Evolutionary conservation across 2,888 invertebrate genomes (phyloP), one percentile per base, ranked within the genome.

Genomic region (Meganola albula): DNA sequence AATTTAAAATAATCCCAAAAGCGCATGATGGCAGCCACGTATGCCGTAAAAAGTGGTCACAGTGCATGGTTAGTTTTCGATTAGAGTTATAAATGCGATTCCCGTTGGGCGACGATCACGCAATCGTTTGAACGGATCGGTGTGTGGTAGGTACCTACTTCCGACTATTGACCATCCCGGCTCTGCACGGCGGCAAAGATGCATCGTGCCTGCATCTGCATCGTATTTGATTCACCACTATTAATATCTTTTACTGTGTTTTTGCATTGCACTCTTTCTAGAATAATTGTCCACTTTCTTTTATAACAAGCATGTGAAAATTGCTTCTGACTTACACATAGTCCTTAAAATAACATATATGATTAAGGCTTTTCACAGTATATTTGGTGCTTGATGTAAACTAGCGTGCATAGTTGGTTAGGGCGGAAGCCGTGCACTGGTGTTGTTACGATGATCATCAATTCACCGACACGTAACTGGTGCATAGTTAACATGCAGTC

Each of bases 11-110:
- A 48, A 47, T 44, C 47, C 40, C 43, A 34, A 34, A 34, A 48
- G 28, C 41, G 36, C 32, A 31, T 41, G 42, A 37, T 47, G 38
- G 41, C 31, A 32, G 33, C 14, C 35, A 40, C 23, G 24, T 31
- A 24, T 36, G 30, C 37, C 35, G 38, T 40, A 50, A 50, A 48
- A 40, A 29, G 37, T 31, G 38, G 34, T 40, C 37, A 12, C 36
- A 38, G 27, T 40, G 26, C 48, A 40, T 39, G 56, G 49, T 56
- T 57, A 56, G 63, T 64, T 74, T 67, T 72, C 67, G 72, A 77
- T 79, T 77, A 72, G 58, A 72, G 69, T 73, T 76, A 77, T 78
- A 70, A 73, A 67, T 58, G 48, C 45, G 43, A 53, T 49, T 54
- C 56, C 55, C 47, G 49, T 49, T 43, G 55, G 58, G 48, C 44